Evolutionary conservation across 2,888 invertebrate species (phyloP), one percentile per base, ranked within the genome.

Genomic region (Erannis defoliaria): DNA sequence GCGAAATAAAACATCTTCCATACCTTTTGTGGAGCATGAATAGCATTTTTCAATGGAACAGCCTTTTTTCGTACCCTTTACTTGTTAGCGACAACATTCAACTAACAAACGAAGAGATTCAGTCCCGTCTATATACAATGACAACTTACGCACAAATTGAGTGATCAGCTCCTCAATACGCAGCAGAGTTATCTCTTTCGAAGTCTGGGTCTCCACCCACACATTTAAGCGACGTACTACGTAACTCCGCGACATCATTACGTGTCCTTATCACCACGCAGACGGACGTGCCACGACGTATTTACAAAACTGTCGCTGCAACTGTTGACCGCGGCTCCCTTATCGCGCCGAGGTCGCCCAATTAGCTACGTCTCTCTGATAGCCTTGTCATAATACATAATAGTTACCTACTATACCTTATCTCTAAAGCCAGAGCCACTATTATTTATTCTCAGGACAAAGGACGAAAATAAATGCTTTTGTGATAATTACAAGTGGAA

Each of bases 291-390:
- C 29, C 38, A 23, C 50, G 21, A 29, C 38, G 49, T 61, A 62
- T 63, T 57, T 65, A 67, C 60, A 55, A 72, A 69, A 66, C 56
- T 29, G 54, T 54, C 35, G 54, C 49, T 21, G 14, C 35, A 26
- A 54, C 55, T 16, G 50, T 50, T 50, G 60, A 61, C 55, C 60
- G 29, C 26, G 31, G 6, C 16, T 33, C 35, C 29, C 35, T 55
- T 40, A 51, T 57, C 35, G 49, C 16, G 49, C 16, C 62, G 73
- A 72, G 78, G 74, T 75, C 78, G 73, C 70, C 71, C 70, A 74
- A 79, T 77, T 79, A 78, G 75, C 71, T 70, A 68, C 68, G 71
- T 64, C 56, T 54, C 59, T 16, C 26, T 29, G 60, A 54, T 54
- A 60, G 19, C 37, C 5, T 16, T 53, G 35, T 31, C 46, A 19